A percentile compares a stretch with the other conserved stretches of the same genome.
Conservation (phyloP, 30 jellyfish, hydroid and myxozoan genomes). For the Turritopsis rubra region DNA sequence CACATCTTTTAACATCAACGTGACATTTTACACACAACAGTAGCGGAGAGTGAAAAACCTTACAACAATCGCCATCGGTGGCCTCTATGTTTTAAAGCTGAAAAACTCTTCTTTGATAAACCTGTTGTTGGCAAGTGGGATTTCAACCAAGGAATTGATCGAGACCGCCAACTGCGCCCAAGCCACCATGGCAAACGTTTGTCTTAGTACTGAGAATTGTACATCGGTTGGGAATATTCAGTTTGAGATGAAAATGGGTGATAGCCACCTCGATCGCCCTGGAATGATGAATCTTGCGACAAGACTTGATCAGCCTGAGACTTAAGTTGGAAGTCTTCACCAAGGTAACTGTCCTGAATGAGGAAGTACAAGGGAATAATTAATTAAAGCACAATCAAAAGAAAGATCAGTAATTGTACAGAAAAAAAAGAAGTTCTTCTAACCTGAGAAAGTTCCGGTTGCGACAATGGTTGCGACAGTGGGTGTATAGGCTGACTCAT, state of each 20-base stretch:
- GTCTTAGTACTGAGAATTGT: slow-evolving; percentile 94
- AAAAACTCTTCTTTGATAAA: not conserved
- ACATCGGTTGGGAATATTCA: slow-evolving; percentile 97
- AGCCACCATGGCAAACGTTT: slow-evolving; percentile 30
- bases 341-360: slow-evolving; percentile 89
- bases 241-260: slow-evolving; percentile 97
- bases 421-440: not conserved
- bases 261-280: slow-evolving; percentile 99
- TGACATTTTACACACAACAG: slow-evolving; percentile 20
- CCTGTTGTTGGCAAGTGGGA: slow-evolving; percentile 14
- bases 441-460: slow-evolving; percentile 97
- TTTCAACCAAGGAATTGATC: slow-evolving; percentile 12
- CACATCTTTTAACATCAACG: not conserved
- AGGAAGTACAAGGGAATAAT: not conserved
- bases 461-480: slow-evolving; percentile 97
- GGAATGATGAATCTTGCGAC: slow-evolving; percentile 98
- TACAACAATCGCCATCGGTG: slow-evolving; percentile 49
- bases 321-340: slow-evolving; percentile 93
- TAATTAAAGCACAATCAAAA: not conserved
- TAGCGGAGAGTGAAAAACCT: slow-evolving; percentile 19
- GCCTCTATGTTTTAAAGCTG: slow-evolving; percentile 36
- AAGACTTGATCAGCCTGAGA: slow-evolving; percentile 97
- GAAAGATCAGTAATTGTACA: no score
- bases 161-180: slow-evolving; percentile 22
- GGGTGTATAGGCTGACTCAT: slow-evolving; percentile 99